Conservation (phyloP, 2,113 vertebrate genomes). For the Oenanthe melanoleuca region DNA sequence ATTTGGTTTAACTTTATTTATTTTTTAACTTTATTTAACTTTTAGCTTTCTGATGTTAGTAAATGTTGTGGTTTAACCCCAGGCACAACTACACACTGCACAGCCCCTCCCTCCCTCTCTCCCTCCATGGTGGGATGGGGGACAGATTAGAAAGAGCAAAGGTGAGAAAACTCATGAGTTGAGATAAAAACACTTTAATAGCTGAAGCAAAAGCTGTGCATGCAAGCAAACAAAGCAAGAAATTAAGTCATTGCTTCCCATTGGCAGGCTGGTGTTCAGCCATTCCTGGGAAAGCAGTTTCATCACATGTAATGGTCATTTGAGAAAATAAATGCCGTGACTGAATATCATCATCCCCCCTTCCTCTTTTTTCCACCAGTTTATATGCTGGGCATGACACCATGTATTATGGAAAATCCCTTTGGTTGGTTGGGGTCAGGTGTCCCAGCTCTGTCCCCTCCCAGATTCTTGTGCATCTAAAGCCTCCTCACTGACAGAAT, state of each 20-base stretch:
- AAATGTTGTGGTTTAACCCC: background rate
- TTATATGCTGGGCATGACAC: background rate
- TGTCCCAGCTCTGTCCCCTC: accelerated
- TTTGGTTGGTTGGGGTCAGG: background rate
- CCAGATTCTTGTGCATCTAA: background rate
- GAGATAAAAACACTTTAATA: background rate
- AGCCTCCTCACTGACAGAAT: accelerated
- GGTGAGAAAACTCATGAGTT: background rate
- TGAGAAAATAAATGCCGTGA: background rate
- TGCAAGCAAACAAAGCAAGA: background rate
- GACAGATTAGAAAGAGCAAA: background rate
- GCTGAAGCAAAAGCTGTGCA: background rate
- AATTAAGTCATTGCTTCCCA: background rate
- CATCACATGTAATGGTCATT: background rate
- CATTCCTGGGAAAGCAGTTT: background rate
- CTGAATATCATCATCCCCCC: background rate
- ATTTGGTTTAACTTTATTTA: background rate
- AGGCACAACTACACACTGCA: background rate
- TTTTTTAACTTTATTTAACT: background rate
- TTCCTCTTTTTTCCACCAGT: background rate
- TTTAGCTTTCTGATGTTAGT: background rate
- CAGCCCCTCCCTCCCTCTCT: background rate
- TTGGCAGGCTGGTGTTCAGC: background rate
- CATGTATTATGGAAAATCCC: background rate
- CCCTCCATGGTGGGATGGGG: background rate